Base-by-base conservation (phyloP, 2,797 vertebrate genomes). In the Megalops cyprinoides region DNA sequence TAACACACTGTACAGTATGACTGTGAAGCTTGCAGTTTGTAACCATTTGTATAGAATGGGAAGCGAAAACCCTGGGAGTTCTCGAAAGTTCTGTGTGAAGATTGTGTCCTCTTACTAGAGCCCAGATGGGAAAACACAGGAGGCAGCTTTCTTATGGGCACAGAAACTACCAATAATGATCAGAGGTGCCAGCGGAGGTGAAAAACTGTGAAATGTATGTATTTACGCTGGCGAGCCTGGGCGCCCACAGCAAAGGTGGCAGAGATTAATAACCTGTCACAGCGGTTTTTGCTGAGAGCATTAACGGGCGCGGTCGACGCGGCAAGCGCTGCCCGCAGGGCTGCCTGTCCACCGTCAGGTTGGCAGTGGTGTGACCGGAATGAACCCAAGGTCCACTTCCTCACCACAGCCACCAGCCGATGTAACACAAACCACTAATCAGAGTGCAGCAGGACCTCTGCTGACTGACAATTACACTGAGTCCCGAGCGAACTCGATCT, bases 241-340 rank as follows among this genome's bases (percentile, higher is more conserved):
- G 85, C 87, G 31, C 82, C 84, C 58, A 82, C 87, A 89, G 81
- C 71, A 78, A 84, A 84, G 80, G 42, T 86, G 25, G 82, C 48
- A 39, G 82, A 90, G 89, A 94, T 91, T 88, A 91, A 93, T 92
- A 88, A 90, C 89, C 89, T 91, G 87, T 86, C 90, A 87, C 84
- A n/a, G 82, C 44, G 71, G 87, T 82, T 84, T 88, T 87, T 84
- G 84, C 82, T 73, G 39, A 37, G 74, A 81, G 83, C 86, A 55
- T 86, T 87, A n/a, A 86, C 84, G 77, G 82, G 58, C 60, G 44
- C 31, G 23, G 67, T 55, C 69, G 69, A 53, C 7, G 71, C 58
- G 67, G 49, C 67, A 65, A 78, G 12, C 73, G 75, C 60, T 42
- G 28, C 81, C 65, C 48, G 34, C 76, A 75, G 77, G 76, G 31